Conservation (phyloP, 2,113 vertebrate genomes). For the Scytalopus superciliaris region DNA sequence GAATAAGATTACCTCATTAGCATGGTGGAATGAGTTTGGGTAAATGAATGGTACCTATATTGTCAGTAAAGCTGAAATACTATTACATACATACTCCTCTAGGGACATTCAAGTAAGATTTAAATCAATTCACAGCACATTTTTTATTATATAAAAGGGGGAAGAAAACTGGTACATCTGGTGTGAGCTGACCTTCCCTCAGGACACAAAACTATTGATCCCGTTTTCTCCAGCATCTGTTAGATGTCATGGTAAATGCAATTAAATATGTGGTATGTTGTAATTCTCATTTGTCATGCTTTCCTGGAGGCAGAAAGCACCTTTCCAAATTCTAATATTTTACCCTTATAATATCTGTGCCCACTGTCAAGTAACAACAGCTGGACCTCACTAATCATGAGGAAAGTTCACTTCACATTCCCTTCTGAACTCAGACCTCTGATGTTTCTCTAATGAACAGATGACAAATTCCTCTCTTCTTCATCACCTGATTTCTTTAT, state of each 20-base stretch:
- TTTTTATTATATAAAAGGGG: not conserved
- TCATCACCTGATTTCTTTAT: not conserved
- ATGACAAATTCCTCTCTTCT: not conserved
- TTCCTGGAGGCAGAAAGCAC: conserved; percentile 6
- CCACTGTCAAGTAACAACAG: not conserved
- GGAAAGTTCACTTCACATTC: not conserved
- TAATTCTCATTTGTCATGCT: conserved; percentile 14
- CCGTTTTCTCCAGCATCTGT: conserved; percentile 39
- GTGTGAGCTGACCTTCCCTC: conserved; percentile 19
- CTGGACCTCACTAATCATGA: not conserved
- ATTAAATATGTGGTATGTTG: conserved; percentile 17
- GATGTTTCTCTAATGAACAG: not conserved
- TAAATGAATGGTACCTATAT: conserved; percentile 45
- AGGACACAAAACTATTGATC: conserved; percentile 37
- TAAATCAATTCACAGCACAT: conserved; percentile 26
- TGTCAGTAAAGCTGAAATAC: conserved; percentile 36
- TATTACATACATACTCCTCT: not conserved
- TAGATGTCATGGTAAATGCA: conserved; percentile 28
- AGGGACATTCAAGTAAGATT: conserved; percentile 30
- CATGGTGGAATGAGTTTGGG: conserved; percentile 32
- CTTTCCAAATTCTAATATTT: conserved; percentile 2
- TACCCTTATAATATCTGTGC: not conserved
- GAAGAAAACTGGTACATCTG: conserved; percentile 10
- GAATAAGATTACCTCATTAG: conserved; percentile 44
- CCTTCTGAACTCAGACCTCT: not conserved